phyloP scores from a whole-genome alignment of 37 sponge, comb jelly and placozoan species.

The Tethya wilhelma region DNA sequence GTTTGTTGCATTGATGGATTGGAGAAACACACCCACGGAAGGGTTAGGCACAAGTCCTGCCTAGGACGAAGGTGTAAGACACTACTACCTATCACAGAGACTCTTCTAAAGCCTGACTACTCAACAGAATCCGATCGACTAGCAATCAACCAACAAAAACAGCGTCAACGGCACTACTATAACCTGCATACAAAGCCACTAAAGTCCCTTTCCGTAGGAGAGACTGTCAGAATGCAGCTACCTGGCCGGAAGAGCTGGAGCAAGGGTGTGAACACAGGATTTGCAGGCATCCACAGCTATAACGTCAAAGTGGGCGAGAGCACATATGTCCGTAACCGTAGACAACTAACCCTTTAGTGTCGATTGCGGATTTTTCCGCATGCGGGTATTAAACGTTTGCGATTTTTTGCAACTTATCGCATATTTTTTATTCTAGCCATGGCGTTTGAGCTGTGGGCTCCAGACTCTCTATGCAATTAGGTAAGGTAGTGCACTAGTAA shows the following conservation, averaged over 20 bases:
- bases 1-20: constrained; percentile 56
- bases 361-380: no score
- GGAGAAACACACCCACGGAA: constrained; percentile 62
- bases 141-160: constrained; percentile 27
- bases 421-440: no score
- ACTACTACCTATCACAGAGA: constrained; percentile 17
- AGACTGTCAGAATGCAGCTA: constrained; percentile 36
- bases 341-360: constrained; percentile 46
- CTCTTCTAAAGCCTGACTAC: constrained; percentile 8
- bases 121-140: not conserved
- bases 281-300: constrained; percentile 43
- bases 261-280: constrained; percentile 24
- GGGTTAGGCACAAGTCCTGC: constrained; percentile 54
- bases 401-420: no score
- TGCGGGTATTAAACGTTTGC: no score
- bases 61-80: constrained; percentile 44
- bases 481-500: no score
- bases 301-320: constrained; percentile 32
- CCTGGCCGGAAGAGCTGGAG: constrained; percentile 48
- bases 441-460: no score
- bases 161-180: constrained; percentile 37
- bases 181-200: not conserved
- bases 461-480: no score
- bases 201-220: constrained; percentile 7
- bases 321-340: constrained; percentile 21